Percentiles rank a stretch among this genome's conserved stretches.
These are phyloP conservation scores for Pachliopta kotzebuea DNA, from an alignment of 2,888 invertebrate genomes.

Conservation along the genomic window DNA sequence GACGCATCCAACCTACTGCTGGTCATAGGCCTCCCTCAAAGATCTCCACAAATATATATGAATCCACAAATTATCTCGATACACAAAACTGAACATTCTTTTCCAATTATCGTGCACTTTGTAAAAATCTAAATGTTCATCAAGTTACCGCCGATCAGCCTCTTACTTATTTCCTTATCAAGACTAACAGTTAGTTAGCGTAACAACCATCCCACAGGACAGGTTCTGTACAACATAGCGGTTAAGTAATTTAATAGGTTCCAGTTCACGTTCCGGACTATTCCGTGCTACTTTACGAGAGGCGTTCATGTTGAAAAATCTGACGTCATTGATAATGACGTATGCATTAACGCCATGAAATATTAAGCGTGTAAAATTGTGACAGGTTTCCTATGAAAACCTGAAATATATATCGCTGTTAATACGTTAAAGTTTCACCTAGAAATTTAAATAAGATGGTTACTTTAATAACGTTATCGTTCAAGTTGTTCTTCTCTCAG, in stretches of 20 bases:
- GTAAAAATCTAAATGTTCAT: background rate
- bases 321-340: constrained; percentile 20
- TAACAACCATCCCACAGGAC: constrained; percentile 38
- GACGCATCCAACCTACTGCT: no score
- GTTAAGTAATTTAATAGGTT: constrained; percentile 50
- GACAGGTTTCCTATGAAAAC: background rate
- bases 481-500: no score
- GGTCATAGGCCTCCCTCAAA: no score
- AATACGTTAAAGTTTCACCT: background rate
- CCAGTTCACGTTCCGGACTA: constrained; percentile 36
- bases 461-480: no score
- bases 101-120: constrained; percentile 32
- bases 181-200: constrained; percentile 35
- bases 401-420: background rate
- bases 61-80: no score
- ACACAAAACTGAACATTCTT: no score
- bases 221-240: constrained; percentile 42
- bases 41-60: no score
- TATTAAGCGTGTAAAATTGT: no score
- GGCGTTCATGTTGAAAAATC: constrained; percentile 5
- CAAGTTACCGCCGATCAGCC: constrained; percentile 22
- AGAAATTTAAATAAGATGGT: background rate
- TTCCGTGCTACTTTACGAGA: constrained; percentile 22
- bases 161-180: constrained; percentile 34
- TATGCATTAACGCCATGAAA: background rate